These are phyloP conservation scores for Heliconius eleuchia DNA, from an alignment of 1,140 invertebrate genomes.

Conservation along the genomic window DNA sequence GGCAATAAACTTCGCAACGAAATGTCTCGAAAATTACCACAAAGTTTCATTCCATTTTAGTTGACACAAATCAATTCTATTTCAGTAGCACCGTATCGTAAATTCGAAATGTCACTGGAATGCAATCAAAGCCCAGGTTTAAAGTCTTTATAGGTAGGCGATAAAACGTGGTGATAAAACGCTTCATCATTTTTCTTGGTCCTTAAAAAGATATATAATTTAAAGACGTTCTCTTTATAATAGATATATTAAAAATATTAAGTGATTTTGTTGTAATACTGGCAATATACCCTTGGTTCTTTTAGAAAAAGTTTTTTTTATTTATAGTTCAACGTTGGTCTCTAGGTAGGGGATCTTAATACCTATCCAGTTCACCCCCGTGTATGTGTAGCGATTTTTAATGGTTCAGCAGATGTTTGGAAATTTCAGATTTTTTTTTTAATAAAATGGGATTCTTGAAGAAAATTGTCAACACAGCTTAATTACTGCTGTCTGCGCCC, in stretches of 20 bases:
- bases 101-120: conserved; percentile 31
- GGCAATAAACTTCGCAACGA: too few relatives aligned
- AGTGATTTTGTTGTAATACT: background rate
- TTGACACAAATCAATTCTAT: background rate
- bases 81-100: conserved; percentile 19
- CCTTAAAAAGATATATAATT: conserved; percentile 23
- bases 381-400: too few relatives aligned
- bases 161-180: conserved; percentile 42
- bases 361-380: too few relatives aligned
- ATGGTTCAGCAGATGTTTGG: too few relatives aligned
- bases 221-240: conserved; percentile 14
- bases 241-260: conserved; percentile 9
- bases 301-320: background rate
- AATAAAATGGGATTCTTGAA: too few relatives aligned
- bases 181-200: conserved; percentile 41
- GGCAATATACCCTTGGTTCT: background rate
- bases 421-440: too few relatives aligned
- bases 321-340: too few relatives aligned
- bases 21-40: too few relatives aligned
- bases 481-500: too few relatives aligned
- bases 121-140: conserved; percentile 48
- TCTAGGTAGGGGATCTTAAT: too few relatives aligned
- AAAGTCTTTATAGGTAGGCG: conserved; percentile 51
- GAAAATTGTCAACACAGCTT: too few relatives aligned
- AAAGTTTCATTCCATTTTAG: background rate